Evolutionary conservation across 2,888 invertebrate species (phyloP).

Genomic region (Agriotes lineatus): DNA sequence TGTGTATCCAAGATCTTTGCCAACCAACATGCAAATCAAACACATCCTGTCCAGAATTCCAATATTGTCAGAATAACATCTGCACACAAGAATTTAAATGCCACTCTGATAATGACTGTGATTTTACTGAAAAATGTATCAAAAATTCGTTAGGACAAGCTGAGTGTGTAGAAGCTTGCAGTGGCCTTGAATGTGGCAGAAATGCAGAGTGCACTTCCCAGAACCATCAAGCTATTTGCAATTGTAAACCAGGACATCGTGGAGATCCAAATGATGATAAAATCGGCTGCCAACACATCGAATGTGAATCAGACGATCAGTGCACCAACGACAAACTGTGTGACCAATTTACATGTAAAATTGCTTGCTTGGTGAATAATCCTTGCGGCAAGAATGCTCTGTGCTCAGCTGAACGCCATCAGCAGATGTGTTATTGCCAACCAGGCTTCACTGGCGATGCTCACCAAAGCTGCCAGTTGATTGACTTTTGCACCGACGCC

Average conservation of each 20-base stretch:
- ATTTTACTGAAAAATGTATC: conserved; percentile 78
- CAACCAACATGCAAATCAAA: conserved; percentile 86
- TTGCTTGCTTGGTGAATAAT: conserved; percentile 85
- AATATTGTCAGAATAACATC: conserved; percentile 86
- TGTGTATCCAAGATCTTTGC: conserved; percentile 89
- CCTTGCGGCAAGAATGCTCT: conserved; percentile 88
- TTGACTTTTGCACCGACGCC: conserved; percentile 83
- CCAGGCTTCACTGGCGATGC: conserved; percentile 90
- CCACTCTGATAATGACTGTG: conserved; percentile 79
- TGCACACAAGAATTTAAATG: conserved; percentile 88
- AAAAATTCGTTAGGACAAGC: conserved; percentile 79
- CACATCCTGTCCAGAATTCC: conserved; percentile 85
- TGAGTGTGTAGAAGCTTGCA: conserved; percentile 83
- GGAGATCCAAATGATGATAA: conserved; percentile 81
- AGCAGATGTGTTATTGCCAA: conserved; percentile 85
- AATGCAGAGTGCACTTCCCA: conserved; percentile 84
- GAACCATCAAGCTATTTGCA: conserved; percentile 81
- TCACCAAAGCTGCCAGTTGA: conserved; percentile 75
- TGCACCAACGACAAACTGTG: conserved; percentile 89
- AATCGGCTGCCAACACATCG: conserved; percentile 83
- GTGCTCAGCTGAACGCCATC: conserved; percentile 87
- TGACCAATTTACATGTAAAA: conserved; percentile 85
- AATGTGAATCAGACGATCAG: conserved; percentile 78
- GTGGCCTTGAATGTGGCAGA: conserved; percentile 81
- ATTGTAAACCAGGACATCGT: conserved; percentile 83